These are phyloP conservation scores for Adoxophyes honmai DNA, from an alignment of 1,140 invertebrate genomes.

Conservation along the genomic window DNA sequence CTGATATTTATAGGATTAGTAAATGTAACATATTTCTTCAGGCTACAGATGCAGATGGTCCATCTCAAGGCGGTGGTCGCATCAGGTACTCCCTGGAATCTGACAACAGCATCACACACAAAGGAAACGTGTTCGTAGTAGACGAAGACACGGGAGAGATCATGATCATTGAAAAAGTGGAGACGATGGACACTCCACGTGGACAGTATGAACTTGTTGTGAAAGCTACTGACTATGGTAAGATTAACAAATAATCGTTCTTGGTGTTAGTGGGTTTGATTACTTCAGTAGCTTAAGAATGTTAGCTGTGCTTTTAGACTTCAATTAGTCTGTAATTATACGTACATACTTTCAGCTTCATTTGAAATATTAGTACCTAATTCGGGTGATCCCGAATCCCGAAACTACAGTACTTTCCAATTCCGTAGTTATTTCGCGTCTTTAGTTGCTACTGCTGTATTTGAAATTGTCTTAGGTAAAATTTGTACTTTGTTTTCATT, in stretches of 20 bases:
- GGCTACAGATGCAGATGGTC: conserved; percentile 85
- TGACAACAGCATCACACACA: conserved; percentile 81
- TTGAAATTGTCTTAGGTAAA: too few species aligned
- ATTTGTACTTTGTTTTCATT: too few species aligned
- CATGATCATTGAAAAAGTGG: conserved; percentile 79
- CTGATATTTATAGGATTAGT: conserved; percentile 11
- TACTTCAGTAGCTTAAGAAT: too few species aligned
- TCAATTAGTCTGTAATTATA: too few species aligned
- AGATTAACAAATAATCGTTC: not conserved
- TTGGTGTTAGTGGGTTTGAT: too few species aligned
- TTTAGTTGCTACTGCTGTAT: too few species aligned
- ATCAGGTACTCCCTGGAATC: conserved; percentile 83
- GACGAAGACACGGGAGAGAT: conserved; percentile 85
- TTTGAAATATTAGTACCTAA: too few species aligned
- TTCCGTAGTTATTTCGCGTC: too few species aligned
- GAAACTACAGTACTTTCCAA: too few species aligned
- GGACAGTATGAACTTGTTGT: conserved; percentile 85
- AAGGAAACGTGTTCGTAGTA: conserved; percentile 78
- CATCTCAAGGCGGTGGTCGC: conserved; percentile 81
- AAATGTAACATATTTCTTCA: conserved; percentile 37
- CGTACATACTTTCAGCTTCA: too few species aligned
- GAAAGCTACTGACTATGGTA: conserved; percentile 84
- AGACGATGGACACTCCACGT: conserved; percentile 84
- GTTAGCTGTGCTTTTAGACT: too few species aligned
- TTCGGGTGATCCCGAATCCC: too few species aligned